Base-by-base conservation (phyloP, 2,113 vertebrate genomes). In the Caretta caretta region DNA sequence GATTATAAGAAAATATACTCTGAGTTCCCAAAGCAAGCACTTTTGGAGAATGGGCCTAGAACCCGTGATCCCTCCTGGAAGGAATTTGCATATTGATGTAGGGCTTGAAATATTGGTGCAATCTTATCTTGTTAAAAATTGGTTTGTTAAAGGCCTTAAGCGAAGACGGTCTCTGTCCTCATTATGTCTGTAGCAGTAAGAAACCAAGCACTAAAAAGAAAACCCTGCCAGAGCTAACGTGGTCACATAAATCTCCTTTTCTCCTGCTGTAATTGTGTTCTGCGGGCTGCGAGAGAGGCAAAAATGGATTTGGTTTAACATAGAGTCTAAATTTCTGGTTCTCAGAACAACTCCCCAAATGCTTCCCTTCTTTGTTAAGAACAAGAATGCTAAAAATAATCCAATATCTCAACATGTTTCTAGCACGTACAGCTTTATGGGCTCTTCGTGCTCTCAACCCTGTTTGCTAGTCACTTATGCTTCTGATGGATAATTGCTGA, bases 391-490 rank as follows among this genome's bases (percentile, higher is more conserved):
- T 92, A 90, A 79, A 88, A 88, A 62, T 29, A 48, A 80, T 76
- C 20, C 91, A 65, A 79, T 91, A 56, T 92, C 76, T 54, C 51
- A 93, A n/a, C 50, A 76, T 31, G 82, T 97, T 94, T 88, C 88
- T 86, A 86, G 84, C 96, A 88, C 94, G 92, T 46, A 92, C 82
- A 97, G 89, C 12, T 65, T 54, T 92, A 81, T 92, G 19, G 50
- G 92, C 50, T 88, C 81, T 94, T 94, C 85, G 87, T 95, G 75
- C 75, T 92, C 85, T 83, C 80, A 85, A 83, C 31, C 92, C 78
- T 69, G 42, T 96, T 96, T 96, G 92, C 90, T 97, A 95, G 96
- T 97, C 93, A 81, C 76, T 94, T 25, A 46, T 81, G 54, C 83
- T 82, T 95, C 92, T 96, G 94, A 62, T 80, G 75, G 92, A 86